Evolutionary conservation across 1,140 invertebrate genomes (phyloP), one percentile per base, ranked within the genome.

Genomic region (Leptonema lineaticorne): DNA sequence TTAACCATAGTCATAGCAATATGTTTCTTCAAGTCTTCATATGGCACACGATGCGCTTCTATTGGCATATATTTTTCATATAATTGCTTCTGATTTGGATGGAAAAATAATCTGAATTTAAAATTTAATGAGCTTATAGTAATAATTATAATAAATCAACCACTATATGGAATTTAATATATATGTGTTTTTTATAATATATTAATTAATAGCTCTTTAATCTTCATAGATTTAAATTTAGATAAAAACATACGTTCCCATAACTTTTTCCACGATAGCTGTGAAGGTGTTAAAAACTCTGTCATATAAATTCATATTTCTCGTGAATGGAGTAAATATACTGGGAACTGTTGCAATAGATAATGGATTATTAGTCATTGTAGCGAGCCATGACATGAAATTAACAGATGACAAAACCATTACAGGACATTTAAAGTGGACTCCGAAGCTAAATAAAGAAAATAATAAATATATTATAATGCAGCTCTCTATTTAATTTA

Each of bases 381-480:
- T 48, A 14, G 71, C 71, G 16, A 69, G 28, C 62, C 65, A 73
- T 30, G 62, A 48, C 68, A 68, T 68, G 59, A 73, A 46, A 7
- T 48, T 59, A 4, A 70, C 56, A 1, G 71, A 37, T 14, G 71
- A 73, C 18, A 69, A 29, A 1, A 65, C 7, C 14, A 69, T 53
- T 24, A 68, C 59, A 1, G 71, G 71, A 45, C 71, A 73, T 37
- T 69, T 24, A 37, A 33, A 73, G 11, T 53, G 62, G 16, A 73
- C 53, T 2, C 71, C 68, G n/a, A 69, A 50, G 28, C 71, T 73
- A 45, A 60, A 73, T 62, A 64, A 28, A 29, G 8, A 24, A 11
- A 57, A 30, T 11, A 24, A 60, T 8, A 3, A 3, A 57, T 60
- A 60, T 60, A 11, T 60, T 24, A 18, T n/a, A n/a, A n/a, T n/a